Base-by-base conservation (phyloP, 2,113 vertebrate species). In the Pseudorectes ferrugineus region DNA sequence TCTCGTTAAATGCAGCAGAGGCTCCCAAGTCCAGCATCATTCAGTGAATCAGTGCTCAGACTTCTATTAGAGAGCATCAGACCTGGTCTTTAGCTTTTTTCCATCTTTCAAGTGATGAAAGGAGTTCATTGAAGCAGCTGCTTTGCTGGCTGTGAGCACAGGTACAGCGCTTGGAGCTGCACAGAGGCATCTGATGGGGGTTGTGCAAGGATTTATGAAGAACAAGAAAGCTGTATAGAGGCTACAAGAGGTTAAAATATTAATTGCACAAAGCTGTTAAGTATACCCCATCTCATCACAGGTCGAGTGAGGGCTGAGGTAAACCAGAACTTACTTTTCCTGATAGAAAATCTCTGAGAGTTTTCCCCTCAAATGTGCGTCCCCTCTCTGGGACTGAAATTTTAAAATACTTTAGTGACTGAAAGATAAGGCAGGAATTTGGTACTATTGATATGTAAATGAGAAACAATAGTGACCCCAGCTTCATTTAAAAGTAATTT, bases 401-500 rank as follows among this genome's bases (percentile, higher is more conserved):
- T 86, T 80, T 46, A 79, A 74, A 89, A 58, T 24, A 24, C 42
- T 74, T 92, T 3, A 43, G 31, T 42, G 43, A 24, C 17, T 57
- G 74, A 80, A 95, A 95, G 77, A 62, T 85, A 78, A 93, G 73
- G 72, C 52, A 73, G 49, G 68, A 78, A 62, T 95, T 76, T 71
- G 46, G 66, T 73, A 46, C 28, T 63, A 70, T 74, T 93, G 87
- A 80, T 97, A 96, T 94, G 96, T 85, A 92, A 95, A 68, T 94
- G 90, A 97, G 87, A 71, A 85, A 87, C 43, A 85, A 58, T 35
- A 66, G 51, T 92, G 92, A 96, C 93, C 89, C 62, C 59, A 36
- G 83, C 43, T 81, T 86, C 31, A 5, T 85, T 96, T 92, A 91
- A 94, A 97, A 95, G 88, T 76, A 22, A 79, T 97, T 97, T 96